These are phyloP conservation scores for Crocuta crocuta DNA, from an alignment of 2,113 vertebrate genomes.

Conservation along the genomic window DNA sequence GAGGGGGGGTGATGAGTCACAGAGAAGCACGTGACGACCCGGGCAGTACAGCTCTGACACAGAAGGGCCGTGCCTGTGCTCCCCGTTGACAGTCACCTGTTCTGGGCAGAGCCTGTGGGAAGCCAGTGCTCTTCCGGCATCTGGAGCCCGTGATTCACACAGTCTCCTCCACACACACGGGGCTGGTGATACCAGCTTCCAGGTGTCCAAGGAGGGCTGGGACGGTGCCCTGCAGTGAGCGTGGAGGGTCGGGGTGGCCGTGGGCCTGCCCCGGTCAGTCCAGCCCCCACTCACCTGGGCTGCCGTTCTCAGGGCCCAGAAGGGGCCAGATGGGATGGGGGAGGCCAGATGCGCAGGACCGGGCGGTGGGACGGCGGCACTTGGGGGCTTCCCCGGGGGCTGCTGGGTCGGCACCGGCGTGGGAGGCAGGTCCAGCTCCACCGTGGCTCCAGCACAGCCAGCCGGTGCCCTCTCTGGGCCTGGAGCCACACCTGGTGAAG, in stretches of 20 bases:
- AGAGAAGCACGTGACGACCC: background rate
- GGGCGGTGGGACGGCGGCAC: background rate
- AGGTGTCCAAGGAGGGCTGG: background rate
- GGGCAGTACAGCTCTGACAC: fast-evolving
- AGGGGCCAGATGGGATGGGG: background rate
- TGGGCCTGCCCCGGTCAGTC: background rate
- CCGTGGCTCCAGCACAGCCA: fast-evolving
- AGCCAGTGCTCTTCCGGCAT: background rate
- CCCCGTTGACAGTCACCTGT: background rate
- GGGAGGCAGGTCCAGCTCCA: background rate
- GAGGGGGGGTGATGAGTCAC: background rate
- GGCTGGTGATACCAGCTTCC: background rate
- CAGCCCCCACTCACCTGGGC: background rate
- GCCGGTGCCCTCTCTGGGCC: background rate
- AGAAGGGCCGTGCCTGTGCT: background rate
- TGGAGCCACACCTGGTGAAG: background rate
- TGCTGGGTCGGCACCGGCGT: background rate
- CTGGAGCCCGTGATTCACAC: background rate
- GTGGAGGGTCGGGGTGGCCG: background rate
- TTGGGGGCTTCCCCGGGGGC: background rate
- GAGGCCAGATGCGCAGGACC: no score
- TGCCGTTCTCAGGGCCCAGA: background rate
- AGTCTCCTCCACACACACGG: fast-evolving
- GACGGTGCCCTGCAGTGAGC: background rate
- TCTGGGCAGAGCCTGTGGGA: background rate